Percentiles rank a stretch among this genome's conserved stretches.
These are phyloP conservation scores for Lepeophtheirus nordmannii DNA, from an alignment of 2,888 invertebrate genomes.

Conservation along the genomic window DNA sequence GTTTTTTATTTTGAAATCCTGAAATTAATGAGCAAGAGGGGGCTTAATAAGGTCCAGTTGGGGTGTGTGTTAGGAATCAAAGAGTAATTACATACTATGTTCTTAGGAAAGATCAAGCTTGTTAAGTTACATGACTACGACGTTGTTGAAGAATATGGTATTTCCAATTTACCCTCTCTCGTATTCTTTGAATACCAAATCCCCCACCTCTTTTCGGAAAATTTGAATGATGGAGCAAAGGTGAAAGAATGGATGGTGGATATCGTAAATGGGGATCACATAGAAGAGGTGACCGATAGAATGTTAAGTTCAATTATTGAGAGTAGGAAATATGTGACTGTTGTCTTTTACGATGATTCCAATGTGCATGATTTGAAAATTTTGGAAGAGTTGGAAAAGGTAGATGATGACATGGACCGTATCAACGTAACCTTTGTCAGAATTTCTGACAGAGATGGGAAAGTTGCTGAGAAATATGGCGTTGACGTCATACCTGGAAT, in stretches of 20 bases:
- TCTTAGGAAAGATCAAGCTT: slow-evolving; percentile 16
- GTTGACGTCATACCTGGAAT: slow-evolving; percentile 72
- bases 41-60: too few species aligned
- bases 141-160: slow-evolving; percentile 73
- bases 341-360: slow-evolving; percentile 1
- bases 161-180: slow-evolving; percentile 66
- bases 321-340: slow-evolving; percentile 60
- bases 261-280: slow-evolving; percentile 65
- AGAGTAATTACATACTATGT: too few species aligned
- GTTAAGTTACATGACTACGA: slow-evolving; percentile 60
- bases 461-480: slow-evolving; percentile 54
- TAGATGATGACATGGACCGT: slow-evolving; percentile 82
- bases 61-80: too few species aligned
- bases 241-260: slow-evolving; percentile 75
- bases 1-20: too few species aligned
- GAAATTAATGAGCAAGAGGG: too few species aligned
- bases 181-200: slow-evolving; percentile 85
- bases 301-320: slow-evolving; percentile 67
- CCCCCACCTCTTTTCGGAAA: slow-evolving; percentile 71
- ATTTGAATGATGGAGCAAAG: slow-evolving; percentile 70
- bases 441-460: slow-evolving; percentile 63
- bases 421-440: slow-evolving; percentile 74
- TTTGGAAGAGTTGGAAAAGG: slow-evolving; percentile 51
- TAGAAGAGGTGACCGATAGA: slow-evolving; percentile 84
- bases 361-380: slow-evolving; percentile 44